A percentile compares a stretch with the other conserved stretches of the same genome.
phyloP scores from a whole-genome alignment of 1,140 invertebrate genomes.

The Saccostrea glomerata region DNA sequence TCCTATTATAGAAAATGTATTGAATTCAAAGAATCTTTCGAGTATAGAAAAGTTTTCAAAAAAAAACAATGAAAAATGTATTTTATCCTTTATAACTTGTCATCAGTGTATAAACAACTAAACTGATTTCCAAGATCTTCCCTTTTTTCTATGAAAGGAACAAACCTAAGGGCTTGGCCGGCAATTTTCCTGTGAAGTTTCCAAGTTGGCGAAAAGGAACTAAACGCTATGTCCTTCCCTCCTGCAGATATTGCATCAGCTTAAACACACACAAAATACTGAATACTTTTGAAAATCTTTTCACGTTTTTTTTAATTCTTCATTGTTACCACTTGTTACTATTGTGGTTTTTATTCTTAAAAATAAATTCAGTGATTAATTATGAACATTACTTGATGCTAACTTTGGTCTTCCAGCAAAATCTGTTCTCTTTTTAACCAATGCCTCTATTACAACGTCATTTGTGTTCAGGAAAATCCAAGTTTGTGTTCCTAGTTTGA shows the following conservation, averaged over 20 bases:
- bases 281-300: too few relatives aligned
- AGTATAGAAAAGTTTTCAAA: too few relatives aligned
- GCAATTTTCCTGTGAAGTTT: constrained; percentile 54
- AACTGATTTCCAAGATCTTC: too few relatives aligned
- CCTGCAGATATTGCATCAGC: constrained; percentile 42
- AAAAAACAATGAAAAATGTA: too few relatives aligned
- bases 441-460: constrained; percentile 43
- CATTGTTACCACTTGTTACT: too few relatives aligned
- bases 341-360: too few relatives aligned
- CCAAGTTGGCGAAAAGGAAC: constrained; percentile 45
- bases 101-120: too few relatives aligned
- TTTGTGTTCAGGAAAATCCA: constrained; percentile 47
- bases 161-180: constrained; percentile 49
- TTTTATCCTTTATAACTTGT: too few relatives aligned
- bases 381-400: constrained; percentile 39
- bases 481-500: constrained; percentile 30
- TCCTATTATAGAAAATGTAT: too few relatives aligned
- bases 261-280: not conserved
- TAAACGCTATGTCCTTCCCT: constrained; percentile 49
- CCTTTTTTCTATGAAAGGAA: not conserved
- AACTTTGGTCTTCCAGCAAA: constrained; percentile 52
- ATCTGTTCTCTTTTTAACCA: constrained; percentile 47
- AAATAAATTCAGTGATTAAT: too few relatives aligned
- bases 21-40: too few relatives aligned
- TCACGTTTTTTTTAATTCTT: too few relatives aligned